Evolutionary conservation across 2,113 vertebrate species (phyloP).

Genomic region (Phycodurus eques): DNA sequence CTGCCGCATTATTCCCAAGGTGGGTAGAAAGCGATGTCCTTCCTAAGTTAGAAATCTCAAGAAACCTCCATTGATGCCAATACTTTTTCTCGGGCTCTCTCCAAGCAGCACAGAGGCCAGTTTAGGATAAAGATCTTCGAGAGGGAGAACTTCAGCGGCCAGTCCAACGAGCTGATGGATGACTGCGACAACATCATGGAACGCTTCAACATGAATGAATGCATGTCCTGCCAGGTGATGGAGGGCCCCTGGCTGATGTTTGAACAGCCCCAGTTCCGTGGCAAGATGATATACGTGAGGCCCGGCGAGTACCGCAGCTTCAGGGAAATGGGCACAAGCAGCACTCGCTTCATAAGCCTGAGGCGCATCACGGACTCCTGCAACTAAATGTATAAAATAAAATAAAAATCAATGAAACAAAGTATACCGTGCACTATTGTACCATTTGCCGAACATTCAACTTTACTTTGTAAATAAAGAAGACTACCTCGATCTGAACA

Average conservation of each 20-base stretch:
- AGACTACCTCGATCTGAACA: too few species aligned
- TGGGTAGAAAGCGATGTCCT: slow-evolving; percentile 4
- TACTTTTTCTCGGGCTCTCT: too few species aligned
- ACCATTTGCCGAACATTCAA: too few species aligned
- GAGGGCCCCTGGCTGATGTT: slow-evolving; percentile 78
- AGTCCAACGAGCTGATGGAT: neutral
- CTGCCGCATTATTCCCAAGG: slow-evolving; percentile 70
- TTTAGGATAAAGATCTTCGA: too few species aligned
- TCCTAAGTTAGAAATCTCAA: too few species aligned
- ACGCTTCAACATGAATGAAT: slow-evolving; percentile 4
- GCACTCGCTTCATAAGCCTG: slow-evolving; percentile 58
- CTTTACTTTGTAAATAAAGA: too few species aligned
- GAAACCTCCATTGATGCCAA: too few species aligned
- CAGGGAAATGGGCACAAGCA: slow-evolving; percentile 55
- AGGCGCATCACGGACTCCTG: slow-evolving; percentile 59
- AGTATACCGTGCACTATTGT: neutral
- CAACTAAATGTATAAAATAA: slow-evolving; percentile 6
- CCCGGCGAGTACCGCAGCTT: slow-evolving; percentile 71
- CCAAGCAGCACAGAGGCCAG: too few species aligned
- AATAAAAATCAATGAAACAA: neutral
- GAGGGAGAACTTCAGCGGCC: slow-evolving; percentile 1
- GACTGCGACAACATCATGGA: neutral
- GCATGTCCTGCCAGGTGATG: slow-evolving; percentile 60
- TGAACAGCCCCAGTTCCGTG: slow-evolving; percentile 72
- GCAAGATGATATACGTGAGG: slow-evolving; percentile 69